A percentile compares a stretch with the other conserved stretches of the same genome.
These are phyloP conservation scores for Halyomorpha halys DNA, from an alignment of 1,140 invertebrate genomes.

Conservation along the genomic window DNA sequence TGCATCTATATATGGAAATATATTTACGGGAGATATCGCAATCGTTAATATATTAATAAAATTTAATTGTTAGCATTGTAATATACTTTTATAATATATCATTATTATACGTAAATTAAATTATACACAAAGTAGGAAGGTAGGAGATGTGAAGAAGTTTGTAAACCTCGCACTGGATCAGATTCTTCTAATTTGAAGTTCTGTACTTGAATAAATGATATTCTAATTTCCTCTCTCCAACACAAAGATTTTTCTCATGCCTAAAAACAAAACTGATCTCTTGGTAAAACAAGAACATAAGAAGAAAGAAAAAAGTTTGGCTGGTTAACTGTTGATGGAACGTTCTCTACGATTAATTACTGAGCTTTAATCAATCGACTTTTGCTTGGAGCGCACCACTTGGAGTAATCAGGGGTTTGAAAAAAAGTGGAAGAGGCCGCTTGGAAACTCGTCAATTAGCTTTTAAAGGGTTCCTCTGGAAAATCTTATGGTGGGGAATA, in stretches of 20 bases:
- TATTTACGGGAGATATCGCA: too few species aligned
- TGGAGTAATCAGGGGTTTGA: slow-evolving; percentile 1
- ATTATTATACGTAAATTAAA: too few species aligned
- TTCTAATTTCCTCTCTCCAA: background rate
- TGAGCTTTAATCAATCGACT: background rate
- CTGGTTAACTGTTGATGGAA: background rate
- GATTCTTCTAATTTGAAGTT: too few species aligned
- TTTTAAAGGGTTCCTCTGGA: background rate
- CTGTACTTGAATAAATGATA: background rate
- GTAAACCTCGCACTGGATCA: too few species aligned
- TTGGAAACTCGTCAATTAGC: slow-evolving; percentile 10
- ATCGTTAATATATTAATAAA: too few species aligned
- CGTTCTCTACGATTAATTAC: background rate
- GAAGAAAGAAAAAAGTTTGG: background rate
- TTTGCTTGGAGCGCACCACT: background rate
- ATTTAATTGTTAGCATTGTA: too few species aligned
- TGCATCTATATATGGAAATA: too few species aligned
- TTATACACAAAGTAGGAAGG: too few species aligned
- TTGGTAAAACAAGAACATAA: background rate
- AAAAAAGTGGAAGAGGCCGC: background rate
- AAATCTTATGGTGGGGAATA: background rate
- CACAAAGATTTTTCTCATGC: background rate
- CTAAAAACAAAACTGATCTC: background rate
- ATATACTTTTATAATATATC: too few species aligned
- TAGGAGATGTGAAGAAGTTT: too few species aligned